These are phyloP conservation scores for Sturnira hondurensis DNA, from an alignment of 2,113 vertebrate genomes.

Conservation along the genomic window DNA sequence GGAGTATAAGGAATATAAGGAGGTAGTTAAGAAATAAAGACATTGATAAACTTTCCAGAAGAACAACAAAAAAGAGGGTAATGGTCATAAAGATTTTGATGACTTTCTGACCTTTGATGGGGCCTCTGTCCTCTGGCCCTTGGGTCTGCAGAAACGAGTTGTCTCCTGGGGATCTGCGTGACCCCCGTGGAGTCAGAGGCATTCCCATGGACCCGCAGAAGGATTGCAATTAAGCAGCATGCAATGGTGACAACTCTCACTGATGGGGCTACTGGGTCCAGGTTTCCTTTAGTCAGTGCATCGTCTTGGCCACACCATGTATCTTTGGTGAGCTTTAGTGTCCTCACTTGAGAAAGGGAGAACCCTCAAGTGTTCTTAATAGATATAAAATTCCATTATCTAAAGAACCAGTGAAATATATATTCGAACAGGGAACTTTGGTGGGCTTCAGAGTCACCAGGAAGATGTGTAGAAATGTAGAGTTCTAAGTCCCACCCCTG, in stretches of 20 bases:
- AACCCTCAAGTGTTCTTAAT: neutral
- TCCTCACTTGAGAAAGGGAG: neutral
- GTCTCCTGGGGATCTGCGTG: neutral
- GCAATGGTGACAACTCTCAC: neutral
- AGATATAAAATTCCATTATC: neutral
- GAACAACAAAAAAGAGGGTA: neutral
- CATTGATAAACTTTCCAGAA: neutral
- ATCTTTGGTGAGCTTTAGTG: neutral
- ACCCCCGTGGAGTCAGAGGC: neutral
- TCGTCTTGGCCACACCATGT: neutral
- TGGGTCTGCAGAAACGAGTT: neutral
- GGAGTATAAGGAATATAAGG: neutral
- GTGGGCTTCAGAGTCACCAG: neutral
- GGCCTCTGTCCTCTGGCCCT: neutral
- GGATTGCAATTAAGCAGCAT: neutral
- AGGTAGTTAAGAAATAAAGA: neutral
- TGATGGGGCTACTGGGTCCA: neutral
- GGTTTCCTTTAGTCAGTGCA: neutral
- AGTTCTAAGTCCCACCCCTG: neutral
- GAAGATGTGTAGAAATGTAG: neutral
- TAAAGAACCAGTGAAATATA: neutral
- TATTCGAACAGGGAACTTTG: neutral
- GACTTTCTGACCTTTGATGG: neutral
- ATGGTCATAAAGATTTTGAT: neutral
- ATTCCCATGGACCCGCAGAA: neutral